Conservation (phyloP, 23 tunicate species). For the Oikopleura dioica region DNA sequence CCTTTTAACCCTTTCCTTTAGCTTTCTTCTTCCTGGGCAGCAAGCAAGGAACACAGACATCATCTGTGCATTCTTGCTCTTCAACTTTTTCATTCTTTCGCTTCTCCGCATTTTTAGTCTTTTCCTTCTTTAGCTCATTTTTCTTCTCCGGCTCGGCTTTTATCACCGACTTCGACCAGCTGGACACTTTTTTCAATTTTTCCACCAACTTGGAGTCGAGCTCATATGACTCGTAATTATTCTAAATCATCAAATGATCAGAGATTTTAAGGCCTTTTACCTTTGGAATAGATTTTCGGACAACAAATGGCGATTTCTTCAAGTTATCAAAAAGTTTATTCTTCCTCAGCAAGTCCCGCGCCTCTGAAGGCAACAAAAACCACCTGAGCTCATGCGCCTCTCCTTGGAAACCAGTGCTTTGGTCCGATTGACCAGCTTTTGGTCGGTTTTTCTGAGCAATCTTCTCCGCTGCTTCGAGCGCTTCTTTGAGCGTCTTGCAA, state of each 20-base stretch:
- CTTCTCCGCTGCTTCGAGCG: constrained; percentile 25
- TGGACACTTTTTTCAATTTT: neutral
- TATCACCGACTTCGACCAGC: neutral
- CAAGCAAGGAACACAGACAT: neutral
- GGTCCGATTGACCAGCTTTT: constrained; percentile 6
- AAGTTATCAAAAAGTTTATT: neutral
- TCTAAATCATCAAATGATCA: neutral
- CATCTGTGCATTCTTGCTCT: neutral
- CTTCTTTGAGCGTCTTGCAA: constrained; percentile 15
- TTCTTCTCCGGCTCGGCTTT: neutral
- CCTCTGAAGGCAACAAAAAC: constrained; percentile 89
- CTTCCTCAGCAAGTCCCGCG: constrained; percentile 16
- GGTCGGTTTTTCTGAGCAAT: constrained; percentile 15
- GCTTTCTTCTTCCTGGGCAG: neutral
- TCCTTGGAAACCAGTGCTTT: constrained; percentile 11
- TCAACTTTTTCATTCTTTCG: neutral
- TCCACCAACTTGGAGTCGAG: neutral
- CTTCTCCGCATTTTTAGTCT: neutral
- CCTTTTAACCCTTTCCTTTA: no score
- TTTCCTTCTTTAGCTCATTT: neutral
- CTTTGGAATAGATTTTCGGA: constrained; percentile 10
- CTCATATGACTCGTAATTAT: neutral
- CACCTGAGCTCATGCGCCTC: constrained; percentile 28
- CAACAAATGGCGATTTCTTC: constrained; percentile 6
- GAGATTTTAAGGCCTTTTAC: neutral